Conservation (phyloP, 2,113 vertebrate species). For the Perognathus longimembris region DNA sequence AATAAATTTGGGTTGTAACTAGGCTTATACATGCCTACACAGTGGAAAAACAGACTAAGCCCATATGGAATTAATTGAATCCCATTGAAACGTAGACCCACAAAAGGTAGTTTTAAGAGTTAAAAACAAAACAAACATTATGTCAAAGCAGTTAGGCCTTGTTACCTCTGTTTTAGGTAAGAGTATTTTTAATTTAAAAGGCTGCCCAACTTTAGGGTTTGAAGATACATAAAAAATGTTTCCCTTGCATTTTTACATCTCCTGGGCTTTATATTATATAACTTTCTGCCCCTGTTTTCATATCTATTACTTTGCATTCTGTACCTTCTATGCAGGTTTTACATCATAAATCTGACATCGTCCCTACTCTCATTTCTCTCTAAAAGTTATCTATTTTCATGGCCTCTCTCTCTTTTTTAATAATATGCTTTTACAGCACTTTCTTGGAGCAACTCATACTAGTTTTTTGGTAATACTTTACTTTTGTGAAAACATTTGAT, state of each 20-base stretch:
- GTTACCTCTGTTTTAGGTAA: neutral
- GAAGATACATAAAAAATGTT: neutral
- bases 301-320: neutral
- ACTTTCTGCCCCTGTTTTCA: neutral
- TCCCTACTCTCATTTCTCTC: neutral
- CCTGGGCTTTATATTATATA: slow-evolving; percentile 2
- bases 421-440: slow-evolving; percentile 4
- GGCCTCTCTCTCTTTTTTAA: neutral
- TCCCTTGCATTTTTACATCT: slow-evolving; percentile 22
- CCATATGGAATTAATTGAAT: slow-evolving; percentile 29
- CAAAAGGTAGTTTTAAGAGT: slow-evolving; percentile 7
- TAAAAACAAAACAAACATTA: neutral
- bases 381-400: neutral
- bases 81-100: neutral
- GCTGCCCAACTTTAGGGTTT: neutral
- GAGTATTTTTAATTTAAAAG: slow-evolving; percentile 33
- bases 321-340: neutral
- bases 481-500: neutral
- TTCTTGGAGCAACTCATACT: neutral
- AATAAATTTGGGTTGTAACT: neutral
- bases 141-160: neutral
- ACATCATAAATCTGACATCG: neutral
- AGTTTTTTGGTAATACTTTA: slow-evolving; percentile 29
- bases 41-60: neutral
- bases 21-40: neutral